Evolutionary conservation across 2,113 vertebrate genomes (phyloP).

Genomic region (Spizaetus ornatus): DNA sequence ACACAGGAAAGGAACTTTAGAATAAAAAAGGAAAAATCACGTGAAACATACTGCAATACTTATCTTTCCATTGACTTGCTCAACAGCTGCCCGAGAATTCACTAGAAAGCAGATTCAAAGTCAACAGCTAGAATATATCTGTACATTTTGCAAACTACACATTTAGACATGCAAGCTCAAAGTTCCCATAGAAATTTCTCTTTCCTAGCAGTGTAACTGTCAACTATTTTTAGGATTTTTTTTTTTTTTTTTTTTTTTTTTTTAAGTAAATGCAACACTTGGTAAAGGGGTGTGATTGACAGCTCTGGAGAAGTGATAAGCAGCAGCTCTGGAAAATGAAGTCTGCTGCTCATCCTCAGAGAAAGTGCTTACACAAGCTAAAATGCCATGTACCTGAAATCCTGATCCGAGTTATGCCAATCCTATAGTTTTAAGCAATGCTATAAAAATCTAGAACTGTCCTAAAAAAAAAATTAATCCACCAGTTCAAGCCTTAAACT

Average conservation of each 20-base stretch:
- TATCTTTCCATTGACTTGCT: background rate
- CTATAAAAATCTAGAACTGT: background rate
- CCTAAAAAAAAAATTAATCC: background rate
- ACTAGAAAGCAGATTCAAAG: background rate
- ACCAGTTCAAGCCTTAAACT: background rate
- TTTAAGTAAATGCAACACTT: background rate
- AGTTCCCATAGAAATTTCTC: conserved; percentile 5
- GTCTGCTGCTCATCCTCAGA: background rate
- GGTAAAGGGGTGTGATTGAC: conserved; percentile 1
- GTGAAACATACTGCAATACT: background rate
- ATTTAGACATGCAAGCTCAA: background rate
- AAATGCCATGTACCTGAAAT: fast-evolving
- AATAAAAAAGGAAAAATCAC: background rate
- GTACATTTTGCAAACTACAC: background rate
- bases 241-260: background rate
- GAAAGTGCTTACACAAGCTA: background rate
- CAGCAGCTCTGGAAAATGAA: background rate
- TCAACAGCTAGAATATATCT: background rate
- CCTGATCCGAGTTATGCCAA: background rate
- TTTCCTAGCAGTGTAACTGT: background rate
- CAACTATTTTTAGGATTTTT: conserved; percentile 35
- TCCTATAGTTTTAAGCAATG: background rate
- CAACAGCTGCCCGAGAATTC: background rate
- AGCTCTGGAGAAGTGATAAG: background rate
- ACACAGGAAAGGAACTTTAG: background rate